phyloP scores from a whole-genome alignment of 2,888 invertebrate species.

The Tenthredo mesomela region DNA sequence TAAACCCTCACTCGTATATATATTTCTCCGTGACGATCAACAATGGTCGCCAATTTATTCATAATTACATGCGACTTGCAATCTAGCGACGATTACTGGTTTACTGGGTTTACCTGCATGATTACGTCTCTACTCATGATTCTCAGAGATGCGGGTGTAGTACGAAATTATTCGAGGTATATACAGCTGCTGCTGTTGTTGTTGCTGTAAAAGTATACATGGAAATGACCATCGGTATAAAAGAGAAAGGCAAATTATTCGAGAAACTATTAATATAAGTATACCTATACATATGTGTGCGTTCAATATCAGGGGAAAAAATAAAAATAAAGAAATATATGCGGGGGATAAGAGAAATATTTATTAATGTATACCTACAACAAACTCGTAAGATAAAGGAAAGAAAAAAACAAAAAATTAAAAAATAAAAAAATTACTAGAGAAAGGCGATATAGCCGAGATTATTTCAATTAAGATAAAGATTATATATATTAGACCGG shows the following conservation, averaged over 20 bases:
- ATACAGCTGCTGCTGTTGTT: not conserved
- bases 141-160: not conserved
- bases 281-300: not conserved
- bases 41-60: slow-evolving; percentile 31
- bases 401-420: no score
- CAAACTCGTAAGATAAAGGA: not conserved
- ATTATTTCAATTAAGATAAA: not conserved
- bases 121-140: not conserved
- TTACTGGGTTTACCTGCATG: slow-evolving; percentile 18
- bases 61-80: slow-evolving; percentile 16
- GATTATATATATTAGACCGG: no score
- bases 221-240: not conserved
- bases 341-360: not conserved
- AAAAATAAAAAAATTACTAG: no score
- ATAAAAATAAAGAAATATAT: no score
- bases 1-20: not conserved
- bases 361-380: not conserved
- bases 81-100: slow-evolving; percentile 18
- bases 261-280: not conserved
- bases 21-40: slow-evolving; percentile 37
- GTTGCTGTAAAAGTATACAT: not conserved
- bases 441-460: no score
- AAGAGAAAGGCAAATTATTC: slow-evolving; percentile 7
- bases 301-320: not conserved
- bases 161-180: not conserved